These are phyloP conservation scores for Agrotis ipsilon DNA, from an alignment of 2,888 invertebrate species.

Conservation along the genomic window DNA sequence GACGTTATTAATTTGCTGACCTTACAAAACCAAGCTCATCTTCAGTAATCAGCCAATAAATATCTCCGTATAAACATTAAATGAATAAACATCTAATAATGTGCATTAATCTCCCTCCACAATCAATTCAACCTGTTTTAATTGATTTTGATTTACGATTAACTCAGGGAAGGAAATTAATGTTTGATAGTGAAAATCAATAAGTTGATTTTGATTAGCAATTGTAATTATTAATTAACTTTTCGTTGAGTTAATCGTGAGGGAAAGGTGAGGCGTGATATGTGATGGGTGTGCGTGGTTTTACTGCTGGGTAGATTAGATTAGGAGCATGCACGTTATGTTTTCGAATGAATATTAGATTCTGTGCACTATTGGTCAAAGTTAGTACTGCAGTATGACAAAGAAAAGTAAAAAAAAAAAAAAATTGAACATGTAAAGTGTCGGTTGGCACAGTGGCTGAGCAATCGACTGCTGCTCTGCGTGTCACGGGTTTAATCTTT, in stretches of 20 bases:
- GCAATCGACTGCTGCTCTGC: too few species aligned
- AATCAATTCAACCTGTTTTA: constrained; percentile 69
- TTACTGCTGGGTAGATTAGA: not conserved
- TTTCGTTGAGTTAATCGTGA: constrained; percentile 45
- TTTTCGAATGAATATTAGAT: not conserved
- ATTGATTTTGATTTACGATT: constrained; percentile 74
- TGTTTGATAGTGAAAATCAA: constrained; percentile 39
- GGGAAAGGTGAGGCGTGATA: constrained; percentile 18
- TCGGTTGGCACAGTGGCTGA: too few species aligned
- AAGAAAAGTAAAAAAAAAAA: too few species aligned
- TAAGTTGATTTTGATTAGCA: constrained; percentile 58
- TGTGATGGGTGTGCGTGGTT: constrained; percentile 24
- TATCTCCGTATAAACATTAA: constrained; percentile 28
- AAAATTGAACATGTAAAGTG: too few species aligned
- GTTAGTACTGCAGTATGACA: too few species aligned
- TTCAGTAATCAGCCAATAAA: constrained; percentile 63
- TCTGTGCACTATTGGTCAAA: too few species aligned
- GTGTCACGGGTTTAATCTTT: too few species aligned
- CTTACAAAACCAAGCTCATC: constrained; percentile 38
- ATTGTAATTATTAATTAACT: constrained; percentile 57
- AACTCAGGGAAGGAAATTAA: constrained; percentile 25
- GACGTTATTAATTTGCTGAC: not conserved
- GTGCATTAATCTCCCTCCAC: constrained; percentile 70
- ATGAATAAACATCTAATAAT: constrained; percentile 72
- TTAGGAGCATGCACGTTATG: not conserved